Percentiles rank a stretch among this genome's conserved stretches.
These are phyloP conservation scores for Mallotus villosus DNA, from an alignment of 2,797 vertebrate species.

Conservation along the genomic window DNA sequence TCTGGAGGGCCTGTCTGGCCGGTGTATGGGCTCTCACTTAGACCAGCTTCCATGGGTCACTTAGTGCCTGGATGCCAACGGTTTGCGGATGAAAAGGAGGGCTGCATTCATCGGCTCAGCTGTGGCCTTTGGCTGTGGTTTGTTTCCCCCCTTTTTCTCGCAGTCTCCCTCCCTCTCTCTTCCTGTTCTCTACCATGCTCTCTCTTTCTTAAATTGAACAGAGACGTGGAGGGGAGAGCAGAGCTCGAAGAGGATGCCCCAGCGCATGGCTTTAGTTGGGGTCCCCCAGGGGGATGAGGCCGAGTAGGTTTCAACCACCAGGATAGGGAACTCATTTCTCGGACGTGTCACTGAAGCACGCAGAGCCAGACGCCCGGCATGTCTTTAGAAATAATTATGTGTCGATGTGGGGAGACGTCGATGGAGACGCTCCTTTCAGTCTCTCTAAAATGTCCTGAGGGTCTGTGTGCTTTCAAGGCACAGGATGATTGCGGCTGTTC, in stretches of 20 bases:
- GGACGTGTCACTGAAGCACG: conserved; percentile 57
- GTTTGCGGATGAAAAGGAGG: background rate
- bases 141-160: conserved; percentile 4
- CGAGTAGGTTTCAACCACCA: conserved; percentile 42
- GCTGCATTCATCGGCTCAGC: conserved; percentile 8
- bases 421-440: conserved; percentile 42
- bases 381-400: conserved; percentile 58
- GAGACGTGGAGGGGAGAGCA: conserved; percentile 30
- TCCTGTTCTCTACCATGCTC: conserved; percentile 18
- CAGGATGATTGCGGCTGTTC: conserved; percentile 56
- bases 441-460: conserved; percentile 54
- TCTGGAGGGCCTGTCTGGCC: conserved; percentile 19
- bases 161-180: background rate
- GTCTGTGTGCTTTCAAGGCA: conserved; percentile 53
- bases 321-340: conserved; percentile 63
- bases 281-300: conserved; percentile 43
- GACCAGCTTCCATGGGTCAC: background rate
- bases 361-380: conserved; percentile 46
- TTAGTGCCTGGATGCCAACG: background rate
- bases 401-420: no score
- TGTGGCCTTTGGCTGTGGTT: conserved; percentile 31
- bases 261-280: conserved; percentile 36
- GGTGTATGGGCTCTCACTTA: conserved; percentile 7
- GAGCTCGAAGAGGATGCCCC: conserved; percentile 42
- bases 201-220: conserved; percentile 39